phyloP scores from a whole-genome alignment of 2,113 vertebrate genomes.

The Periophthalmodon schlosseri region DNA sequence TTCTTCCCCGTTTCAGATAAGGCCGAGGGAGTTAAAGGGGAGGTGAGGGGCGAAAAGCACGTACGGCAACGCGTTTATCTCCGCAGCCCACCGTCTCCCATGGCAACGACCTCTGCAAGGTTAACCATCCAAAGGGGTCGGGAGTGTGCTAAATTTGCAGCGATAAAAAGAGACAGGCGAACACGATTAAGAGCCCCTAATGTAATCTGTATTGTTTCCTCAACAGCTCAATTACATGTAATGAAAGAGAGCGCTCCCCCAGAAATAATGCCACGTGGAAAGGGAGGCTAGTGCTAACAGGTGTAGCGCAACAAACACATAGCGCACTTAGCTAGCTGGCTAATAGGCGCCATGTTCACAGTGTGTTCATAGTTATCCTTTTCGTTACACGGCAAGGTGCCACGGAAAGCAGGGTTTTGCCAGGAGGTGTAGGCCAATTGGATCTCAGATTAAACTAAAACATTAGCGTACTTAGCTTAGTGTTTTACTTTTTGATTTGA shows the following conservation, averaged over 20 bases:
- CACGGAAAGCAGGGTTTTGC: not conserved
- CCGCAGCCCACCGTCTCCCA: constrained; percentile 44
- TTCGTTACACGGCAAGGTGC: not conserved
- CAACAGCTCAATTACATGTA: constrained; percentile 66
- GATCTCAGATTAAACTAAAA: not conserved
- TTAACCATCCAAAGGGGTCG: constrained; percentile 51
- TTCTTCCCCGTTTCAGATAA: constrained; percentile 31
- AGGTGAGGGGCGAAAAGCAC: constrained; percentile 32
- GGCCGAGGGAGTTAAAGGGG: constrained; percentile 16
- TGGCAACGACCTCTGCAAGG: constrained; percentile 72
- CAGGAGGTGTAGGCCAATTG: not conserved
- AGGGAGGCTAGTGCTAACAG: constrained; percentile 27
- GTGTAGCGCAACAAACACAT: constrained; percentile 11
- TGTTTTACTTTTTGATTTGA: too few species aligned
- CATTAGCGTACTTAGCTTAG: too few species aligned
- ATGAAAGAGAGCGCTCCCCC: constrained; percentile 52
- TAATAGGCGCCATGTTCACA: not conserved
- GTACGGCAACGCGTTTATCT: constrained; percentile 61
- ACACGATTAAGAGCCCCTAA: constrained; percentile 60
- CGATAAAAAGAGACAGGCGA: constrained; percentile 66
- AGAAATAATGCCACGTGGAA: constrained; percentile 2
- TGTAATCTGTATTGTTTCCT: constrained; percentile 62
- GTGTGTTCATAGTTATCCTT: not conserved
- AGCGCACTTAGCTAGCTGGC: not conserved
- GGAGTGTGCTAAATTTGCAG: constrained; percentile 59